Conservation (phyloP, 2,888 invertebrate species). For the Chrysopilus asiliformis region DNA sequence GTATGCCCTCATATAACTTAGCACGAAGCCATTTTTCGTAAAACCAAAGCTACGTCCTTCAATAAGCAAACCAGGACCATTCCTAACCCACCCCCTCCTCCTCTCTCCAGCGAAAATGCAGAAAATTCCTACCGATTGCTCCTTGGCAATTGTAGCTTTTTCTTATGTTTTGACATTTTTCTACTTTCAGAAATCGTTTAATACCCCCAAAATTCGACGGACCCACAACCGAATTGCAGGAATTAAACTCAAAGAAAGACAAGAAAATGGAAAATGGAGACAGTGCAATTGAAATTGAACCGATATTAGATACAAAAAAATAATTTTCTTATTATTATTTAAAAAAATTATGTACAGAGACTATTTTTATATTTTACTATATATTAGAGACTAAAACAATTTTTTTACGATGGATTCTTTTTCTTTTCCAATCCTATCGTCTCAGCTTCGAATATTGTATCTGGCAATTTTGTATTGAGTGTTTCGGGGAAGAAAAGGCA, state of each 20-base stretch:
- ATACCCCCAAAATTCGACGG: slow-evolving; percentile 10
- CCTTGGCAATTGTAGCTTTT: no score
- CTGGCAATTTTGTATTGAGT: slow-evolving; percentile 43
- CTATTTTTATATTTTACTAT: neutral
- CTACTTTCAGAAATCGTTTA: slow-evolving; percentile 9
- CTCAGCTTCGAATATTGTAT: slow-evolving; percentile 47
- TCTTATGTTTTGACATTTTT: neutral
- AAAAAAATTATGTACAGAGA: neutral
- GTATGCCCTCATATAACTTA: no score
- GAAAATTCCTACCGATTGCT: no score
- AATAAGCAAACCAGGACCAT: no score
- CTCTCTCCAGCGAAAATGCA: no score
- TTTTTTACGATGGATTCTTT: slow-evolving; percentile 1
- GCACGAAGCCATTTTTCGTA: no score
- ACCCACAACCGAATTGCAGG: slow-evolving; percentile 9
- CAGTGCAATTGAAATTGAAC: slow-evolving; percentile 1
- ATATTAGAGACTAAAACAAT: neutral
- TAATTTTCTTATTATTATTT: neutral
- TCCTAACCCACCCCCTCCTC: no score
- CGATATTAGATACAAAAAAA: no score
- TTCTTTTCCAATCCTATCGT: slow-evolving; percentile 28
- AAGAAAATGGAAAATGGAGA: slow-evolving; percentile 6
- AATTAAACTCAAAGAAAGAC: slow-evolving; percentile 5
- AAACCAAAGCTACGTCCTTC: no score
- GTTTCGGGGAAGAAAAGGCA: slow-evolving; percentile 51